Percentiles rank a stretch among this genome's conserved stretches.
phyloP scores from a whole-genome alignment of 2,888 invertebrate genomes.

The Lepidocyrtoides sp. region DNA sequence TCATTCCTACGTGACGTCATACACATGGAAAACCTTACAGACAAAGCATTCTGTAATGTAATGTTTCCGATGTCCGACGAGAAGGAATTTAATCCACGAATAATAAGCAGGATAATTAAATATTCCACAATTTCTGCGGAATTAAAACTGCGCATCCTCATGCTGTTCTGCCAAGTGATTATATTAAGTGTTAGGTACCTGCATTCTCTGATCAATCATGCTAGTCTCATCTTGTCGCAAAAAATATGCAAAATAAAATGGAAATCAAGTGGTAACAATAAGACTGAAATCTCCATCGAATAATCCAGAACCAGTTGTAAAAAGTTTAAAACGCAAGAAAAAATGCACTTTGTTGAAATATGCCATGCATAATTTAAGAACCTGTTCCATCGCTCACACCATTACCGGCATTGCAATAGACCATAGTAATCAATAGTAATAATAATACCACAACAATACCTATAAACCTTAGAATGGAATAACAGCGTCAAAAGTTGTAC shows the following conservation, averaged over 20 bases:
- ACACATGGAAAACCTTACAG: too few species aligned
- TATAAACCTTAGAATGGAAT: not conserved
- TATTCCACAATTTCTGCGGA: too few species aligned
- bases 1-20: too few species aligned
- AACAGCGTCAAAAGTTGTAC: not conserved
- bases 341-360: conserved; percentile 53
- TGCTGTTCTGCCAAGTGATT: too few species aligned
- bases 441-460: not conserved
- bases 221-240: not conserved
- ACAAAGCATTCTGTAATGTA: too few species aligned
- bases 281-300: conserved; percentile 20
- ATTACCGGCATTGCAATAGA: conserved; percentile 1
- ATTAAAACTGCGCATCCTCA: too few species aligned
- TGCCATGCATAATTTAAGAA: conserved; percentile 41
- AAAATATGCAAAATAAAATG: conserved; percentile 46
- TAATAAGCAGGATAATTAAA: too few species aligned
- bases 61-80: too few species aligned
- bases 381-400: conserved; percentile 1
- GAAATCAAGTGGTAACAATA: not conserved
- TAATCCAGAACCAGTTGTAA: conserved; percentile 14
- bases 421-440: not conserved
- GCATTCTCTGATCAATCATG: too few species aligned
- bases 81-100: too few species aligned
- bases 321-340: conserved; percentile 11
- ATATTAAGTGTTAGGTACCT: too few species aligned